phyloP scores from a whole-genome alignment of 2,797 vertebrate genomes.

The Neosilurus mollespiculum region DNA sequence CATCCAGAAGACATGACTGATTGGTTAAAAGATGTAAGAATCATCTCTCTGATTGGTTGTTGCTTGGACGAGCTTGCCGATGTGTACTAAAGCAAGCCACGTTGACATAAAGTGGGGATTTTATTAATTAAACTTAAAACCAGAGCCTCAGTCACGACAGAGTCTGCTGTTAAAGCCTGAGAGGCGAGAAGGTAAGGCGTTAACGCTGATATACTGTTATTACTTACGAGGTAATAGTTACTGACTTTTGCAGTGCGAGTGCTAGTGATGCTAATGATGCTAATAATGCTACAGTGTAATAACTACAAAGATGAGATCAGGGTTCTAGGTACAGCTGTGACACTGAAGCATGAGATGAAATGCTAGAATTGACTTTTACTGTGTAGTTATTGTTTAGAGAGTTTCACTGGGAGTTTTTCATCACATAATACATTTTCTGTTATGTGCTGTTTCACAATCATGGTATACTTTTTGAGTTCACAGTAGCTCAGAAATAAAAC shows the following conservation, averaged over 20 bases:
- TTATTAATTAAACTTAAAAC: neutral
- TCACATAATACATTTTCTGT: neutral
- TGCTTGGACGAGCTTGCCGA: neutral
- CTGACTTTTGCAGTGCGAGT: neutral
- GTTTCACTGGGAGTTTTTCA: neutral
- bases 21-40: conserved; percentile 49
- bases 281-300: conserved; percentile 15
- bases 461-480: too few relatives aligned
- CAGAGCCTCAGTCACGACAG: neutral
- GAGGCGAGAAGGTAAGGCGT: conserved; percentile 28
- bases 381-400: neutral
- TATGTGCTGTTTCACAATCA: neutral
- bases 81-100: conserved; percentile 67
- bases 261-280: conserved; percentile 1
- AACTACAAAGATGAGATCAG: neutral
- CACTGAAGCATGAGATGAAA: neutral
- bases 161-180: neutral
- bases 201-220: neutral
- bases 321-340: neutral
- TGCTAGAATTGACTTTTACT: neutral
- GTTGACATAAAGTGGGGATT: conserved; percentile 65
- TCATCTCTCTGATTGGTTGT: conserved; percentile 61
- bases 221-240: neutral
- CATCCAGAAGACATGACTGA: rapidly evolving
- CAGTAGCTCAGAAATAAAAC: too few relatives aligned